These are phyloP conservation scores for Aricia agestis DNA, from an alignment of 1,140 invertebrate species.

Conservation along the genomic window DNA sequence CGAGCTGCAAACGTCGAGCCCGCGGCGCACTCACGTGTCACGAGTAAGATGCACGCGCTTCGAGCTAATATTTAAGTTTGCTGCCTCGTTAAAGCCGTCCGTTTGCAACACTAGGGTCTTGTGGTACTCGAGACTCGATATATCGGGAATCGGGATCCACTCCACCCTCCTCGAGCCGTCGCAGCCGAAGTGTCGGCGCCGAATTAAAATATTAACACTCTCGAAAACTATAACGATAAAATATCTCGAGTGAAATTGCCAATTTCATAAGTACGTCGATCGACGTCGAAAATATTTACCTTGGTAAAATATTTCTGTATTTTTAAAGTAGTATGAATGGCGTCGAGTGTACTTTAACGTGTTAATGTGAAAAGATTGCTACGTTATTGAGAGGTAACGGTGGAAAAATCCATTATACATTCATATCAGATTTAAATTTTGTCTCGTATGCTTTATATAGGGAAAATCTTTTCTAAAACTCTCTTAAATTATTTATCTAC, in stretches of 20 bases:
- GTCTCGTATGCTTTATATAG: not conserved
- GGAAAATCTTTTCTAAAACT: not conserved
- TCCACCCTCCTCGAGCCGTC: constrained; percentile 13
- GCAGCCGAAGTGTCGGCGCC: not conserved
- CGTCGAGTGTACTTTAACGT: constrained; percentile 2
- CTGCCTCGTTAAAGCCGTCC: constrained; percentile 6
- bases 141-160: not conserved
- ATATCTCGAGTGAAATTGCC: constrained; percentile 2
- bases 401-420: constrained; percentile 1
- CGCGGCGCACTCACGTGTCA: constrained; percentile 26
- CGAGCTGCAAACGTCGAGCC: constrained; percentile 39
- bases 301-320: constrained; percentile 1
- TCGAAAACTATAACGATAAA: not conserved
- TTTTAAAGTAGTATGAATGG: not conserved
- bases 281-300: constrained; percentile 14
- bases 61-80: constrained; percentile 7
- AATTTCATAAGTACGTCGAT: not conserved
- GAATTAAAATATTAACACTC: not conserved
- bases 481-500: too few species aligned
- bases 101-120: too few species aligned
- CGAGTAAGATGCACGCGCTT: constrained; percentile 31
- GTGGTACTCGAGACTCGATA: not conserved
- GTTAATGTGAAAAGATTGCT: constrained; percentile 1
- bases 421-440: not conserved
- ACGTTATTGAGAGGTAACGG: constrained; percentile 2